Evolutionary conservation across 1,140 invertebrate species (phyloP).

Genomic region (Amyelois transitella): DNA sequence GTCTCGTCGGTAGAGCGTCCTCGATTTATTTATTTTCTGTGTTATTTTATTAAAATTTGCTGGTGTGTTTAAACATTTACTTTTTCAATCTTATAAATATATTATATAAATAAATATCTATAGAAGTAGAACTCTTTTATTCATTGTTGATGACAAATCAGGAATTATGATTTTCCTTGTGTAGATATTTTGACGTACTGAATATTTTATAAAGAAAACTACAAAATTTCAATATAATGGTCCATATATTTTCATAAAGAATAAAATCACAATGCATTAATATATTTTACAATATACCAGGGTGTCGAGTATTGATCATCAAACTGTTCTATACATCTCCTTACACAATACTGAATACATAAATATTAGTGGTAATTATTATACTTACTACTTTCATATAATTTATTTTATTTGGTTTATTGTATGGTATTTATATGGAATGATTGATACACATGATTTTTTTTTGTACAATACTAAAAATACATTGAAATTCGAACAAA

Average conservation of each 20-base stretch:
- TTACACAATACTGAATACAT: background rate
- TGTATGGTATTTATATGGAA: background rate
- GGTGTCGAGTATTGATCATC: constrained; percentile 51
- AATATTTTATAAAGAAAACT: constrained; percentile 27
- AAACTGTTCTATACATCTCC: background rate
- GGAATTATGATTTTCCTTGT: too few relatives aligned
- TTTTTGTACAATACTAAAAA: background rate
- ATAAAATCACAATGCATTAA: constrained; percentile 68
- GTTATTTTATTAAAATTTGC: too few relatives aligned
- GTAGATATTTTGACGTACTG: background rate
- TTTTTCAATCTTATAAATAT: too few relatives aligned
- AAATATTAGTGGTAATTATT: background rate
- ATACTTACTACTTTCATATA: background rate
- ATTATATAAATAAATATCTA: too few relatives aligned
- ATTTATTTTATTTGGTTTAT: background rate
- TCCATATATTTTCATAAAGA: constrained; percentile 70
- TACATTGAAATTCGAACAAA: too few relatives aligned
- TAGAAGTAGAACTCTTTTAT: too few relatives aligned
- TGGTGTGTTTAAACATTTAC: too few relatives aligned
- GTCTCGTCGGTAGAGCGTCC: too few relatives aligned
- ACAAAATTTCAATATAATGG: constrained; percentile 55
- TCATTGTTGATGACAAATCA: too few relatives aligned
- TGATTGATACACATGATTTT: background rate
- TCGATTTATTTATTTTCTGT: too few relatives aligned
- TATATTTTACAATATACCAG: constrained; percentile 53